These are phyloP conservation scores for Xiphophorus hellerii DNA, from an alignment of 2,113 vertebrate species.

Conservation along the genomic window DNA sequence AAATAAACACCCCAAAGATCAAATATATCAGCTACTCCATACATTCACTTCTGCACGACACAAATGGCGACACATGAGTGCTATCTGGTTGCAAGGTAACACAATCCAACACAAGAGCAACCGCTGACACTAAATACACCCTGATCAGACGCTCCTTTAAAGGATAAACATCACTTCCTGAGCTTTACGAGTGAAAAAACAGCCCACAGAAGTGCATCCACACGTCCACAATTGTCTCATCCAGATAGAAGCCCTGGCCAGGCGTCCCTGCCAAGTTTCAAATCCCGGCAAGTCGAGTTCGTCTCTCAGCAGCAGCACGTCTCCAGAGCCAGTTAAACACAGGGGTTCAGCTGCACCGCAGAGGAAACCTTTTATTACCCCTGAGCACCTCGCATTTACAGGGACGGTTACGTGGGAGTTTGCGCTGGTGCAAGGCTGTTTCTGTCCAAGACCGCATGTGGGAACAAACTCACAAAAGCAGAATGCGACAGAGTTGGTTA, in stretches of 20 bases:
- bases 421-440: constrained; percentile 10
- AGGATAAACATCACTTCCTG: constrained; percentile 11
- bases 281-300: constrained; percentile 38
- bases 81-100: constrained; percentile 49
- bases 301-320: constrained; percentile 38
- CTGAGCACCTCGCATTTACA: constrained; percentile 46
- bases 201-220: constrained; percentile 5
- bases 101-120: constrained; percentile 31
- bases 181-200: neutral
- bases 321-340: constrained; percentile 57
- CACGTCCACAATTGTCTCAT: neutral
- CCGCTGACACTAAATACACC: constrained; percentile 24
- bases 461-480: constrained; percentile 9
- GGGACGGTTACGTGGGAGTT: constrained; percentile 9
- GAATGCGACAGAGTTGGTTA: too few species aligned
- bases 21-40: constrained; percentile 17
- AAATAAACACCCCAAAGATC: constrained; percentile 16
- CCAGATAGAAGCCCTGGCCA: constrained; percentile 18
- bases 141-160: neutral
- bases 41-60: constrained; percentile 1
- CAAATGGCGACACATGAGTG: constrained; percentile 12
- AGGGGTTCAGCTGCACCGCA: constrained; percentile 47
- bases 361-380: constrained; percentile 65
- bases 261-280: constrained; percentile 29
- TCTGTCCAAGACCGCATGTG: constrained; percentile 21